Base-by-base conservation (phyloP, 2,113 vertebrate genomes). In the Antennarius striatus region DNA sequence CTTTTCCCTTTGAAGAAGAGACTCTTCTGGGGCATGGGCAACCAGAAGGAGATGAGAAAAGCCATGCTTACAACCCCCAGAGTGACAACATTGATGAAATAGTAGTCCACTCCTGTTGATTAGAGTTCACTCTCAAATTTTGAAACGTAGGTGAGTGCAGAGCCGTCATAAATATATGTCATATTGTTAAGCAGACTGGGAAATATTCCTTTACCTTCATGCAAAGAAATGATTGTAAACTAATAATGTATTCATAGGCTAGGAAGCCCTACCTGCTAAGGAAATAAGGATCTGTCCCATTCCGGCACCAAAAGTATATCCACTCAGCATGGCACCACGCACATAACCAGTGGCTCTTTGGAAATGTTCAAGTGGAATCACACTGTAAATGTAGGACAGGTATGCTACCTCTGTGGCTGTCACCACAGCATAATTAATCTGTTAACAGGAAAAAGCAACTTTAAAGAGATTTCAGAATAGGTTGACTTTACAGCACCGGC, bases 311-410 rank as follows among this genome's bases (percentile, higher is more conserved):
- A 86, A 68, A 5, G 91, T 92, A 59, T 85, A 92, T 48, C 90
- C 91, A 30, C 64, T 58, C 67, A 93, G 52, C 86, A 87, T 86
- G 12, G 91, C 84, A 47, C 89, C 84, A 15, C 91, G 90, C 46
- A 92, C 71, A 42, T 90, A 92, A 45, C 90, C 87, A 1, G 92
- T 93, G 68, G 90, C 92, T 69, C 51, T 69, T 75, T 92, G 91
- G 71, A 90, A 93, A 57, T 72, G 70, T 39, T 90, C 84, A 6
- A 68, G 11, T 36, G 90, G 79, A 57, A 93, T 90, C 8, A 92
- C 52, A 1, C 88, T 92, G 80, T 93, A 93, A 73, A 93, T 93
- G 49, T 92, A 93, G 52, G 92, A 92, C 29, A 92, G 88, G 69
- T 92, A 92, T 17, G 87, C 92, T 50, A 93, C 92, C 14, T 93